phyloP scores from a whole-genome alignment of 2,797 vertebrate species.

The Miichthys miiuy region DNA sequence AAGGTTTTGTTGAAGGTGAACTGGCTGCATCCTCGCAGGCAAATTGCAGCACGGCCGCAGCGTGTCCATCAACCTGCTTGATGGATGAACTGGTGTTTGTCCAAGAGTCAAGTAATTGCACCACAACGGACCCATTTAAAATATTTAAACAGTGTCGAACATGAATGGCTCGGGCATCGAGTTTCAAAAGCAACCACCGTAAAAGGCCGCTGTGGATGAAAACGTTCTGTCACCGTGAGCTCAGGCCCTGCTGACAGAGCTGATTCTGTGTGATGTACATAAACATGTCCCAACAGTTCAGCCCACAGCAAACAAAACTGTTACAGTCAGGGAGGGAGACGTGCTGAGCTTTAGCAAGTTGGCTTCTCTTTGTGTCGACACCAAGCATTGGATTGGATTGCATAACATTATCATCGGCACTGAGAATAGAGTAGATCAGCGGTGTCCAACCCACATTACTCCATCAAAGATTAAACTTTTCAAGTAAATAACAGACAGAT shows the following conservation, averaged over 20 bases:
- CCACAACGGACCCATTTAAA: constrained; percentile 82
- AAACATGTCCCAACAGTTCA: constrained; percentile 55
- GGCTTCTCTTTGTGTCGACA: neutral
- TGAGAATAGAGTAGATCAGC: neutral
- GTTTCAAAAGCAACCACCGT: constrained; percentile 79
- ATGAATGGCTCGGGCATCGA: constrained; percentile 73
- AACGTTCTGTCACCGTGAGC: constrained; percentile 60
- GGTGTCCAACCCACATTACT: too few species aligned
- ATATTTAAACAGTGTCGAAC: constrained; percentile 85
- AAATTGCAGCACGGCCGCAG: constrained; percentile 6
- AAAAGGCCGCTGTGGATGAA: constrained; percentile 64
- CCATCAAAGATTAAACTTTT: too few species aligned
- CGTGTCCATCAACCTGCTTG: constrained; percentile 62
- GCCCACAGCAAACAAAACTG: constrained; percentile 37
- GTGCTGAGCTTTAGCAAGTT: constrained; percentile 22
- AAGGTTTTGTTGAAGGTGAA: constrained; percentile 33
- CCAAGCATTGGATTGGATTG: neutral
- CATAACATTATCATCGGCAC: neutral
- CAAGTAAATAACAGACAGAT: too few species aligned
- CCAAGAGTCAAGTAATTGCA: constrained; percentile 85
- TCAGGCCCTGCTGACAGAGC: constrained; percentile 50
- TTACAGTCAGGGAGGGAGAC: constrained; percentile 16
- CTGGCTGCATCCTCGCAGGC: constrained; percentile 14
- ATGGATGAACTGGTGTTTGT: constrained; percentile 79
- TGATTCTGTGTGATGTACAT: constrained; percentile 40